A percentile compares a stretch with the other conserved stretches of the same genome.
Conservation (phyloP, 2,797 vertebrate genomes). For the Paedocypris micromegethes region DNA sequence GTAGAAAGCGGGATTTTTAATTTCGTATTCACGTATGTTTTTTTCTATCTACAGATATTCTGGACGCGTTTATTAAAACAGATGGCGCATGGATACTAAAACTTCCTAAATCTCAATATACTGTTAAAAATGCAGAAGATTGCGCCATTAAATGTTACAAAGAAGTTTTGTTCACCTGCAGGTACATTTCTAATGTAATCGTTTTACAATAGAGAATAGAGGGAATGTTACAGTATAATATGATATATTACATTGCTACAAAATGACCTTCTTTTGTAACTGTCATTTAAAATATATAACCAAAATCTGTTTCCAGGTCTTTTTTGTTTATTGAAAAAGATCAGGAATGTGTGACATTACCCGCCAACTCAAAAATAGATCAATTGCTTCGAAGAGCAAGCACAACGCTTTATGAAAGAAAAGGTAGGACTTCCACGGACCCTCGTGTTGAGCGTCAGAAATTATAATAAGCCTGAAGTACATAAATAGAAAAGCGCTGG, state of each 20-base stretch:
- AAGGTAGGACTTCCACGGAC: slow-evolving; percentile 56
- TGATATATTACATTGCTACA: not conserved
- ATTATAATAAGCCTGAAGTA: not conserved
- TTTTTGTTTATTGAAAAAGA: slow-evolving; percentile 83
- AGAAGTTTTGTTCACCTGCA: slow-evolving; percentile 66
- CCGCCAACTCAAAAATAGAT: slow-evolving; percentile 77
- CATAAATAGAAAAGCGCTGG: not conserved
- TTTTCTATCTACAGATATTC: slow-evolving; percentile 31
- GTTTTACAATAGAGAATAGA: too few relatives aligned
- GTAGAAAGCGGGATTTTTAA: too few relatives aligned
- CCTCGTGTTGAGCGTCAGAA: too few relatives aligned
- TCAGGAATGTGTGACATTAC: slow-evolving; percentile 76
- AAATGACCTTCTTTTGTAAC: not conserved
- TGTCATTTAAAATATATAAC: not conserved
- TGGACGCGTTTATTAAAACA: slow-evolving; percentile 62
- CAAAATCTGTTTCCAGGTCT: slow-evolving; percentile 61
- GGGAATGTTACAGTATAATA: not conserved
- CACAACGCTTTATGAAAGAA: slow-evolving; percentile 80
- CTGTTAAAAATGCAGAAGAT: slow-evolving; percentile 35
- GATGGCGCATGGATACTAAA: slow-evolving; percentile 68
- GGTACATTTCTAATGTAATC: slow-evolving; percentile 36
- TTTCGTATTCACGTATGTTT: not conserved
- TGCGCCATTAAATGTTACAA: slow-evolving; percentile 62
- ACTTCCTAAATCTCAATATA: slow-evolving; percentile 46
- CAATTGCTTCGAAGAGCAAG: slow-evolving; percentile 65